phyloP scores from a whole-genome alignment of 2,113 vertebrate genomes.

The Crotalus helleri region DNA sequence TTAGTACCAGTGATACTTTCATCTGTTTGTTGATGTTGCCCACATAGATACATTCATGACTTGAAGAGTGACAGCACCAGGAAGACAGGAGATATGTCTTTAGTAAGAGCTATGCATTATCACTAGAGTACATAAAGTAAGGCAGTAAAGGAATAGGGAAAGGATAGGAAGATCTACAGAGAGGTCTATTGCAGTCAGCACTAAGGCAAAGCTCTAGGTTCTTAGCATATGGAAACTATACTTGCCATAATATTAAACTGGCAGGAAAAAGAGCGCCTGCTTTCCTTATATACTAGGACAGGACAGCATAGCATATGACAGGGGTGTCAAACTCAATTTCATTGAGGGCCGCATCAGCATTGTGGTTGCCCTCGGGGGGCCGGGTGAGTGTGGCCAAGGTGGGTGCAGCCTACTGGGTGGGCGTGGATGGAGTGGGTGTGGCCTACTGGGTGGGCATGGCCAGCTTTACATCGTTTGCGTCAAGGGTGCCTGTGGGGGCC shows the following conservation, averaged over 20 bases:
- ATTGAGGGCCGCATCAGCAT: too few relatives aligned
- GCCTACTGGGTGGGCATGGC: too few relatives aligned
- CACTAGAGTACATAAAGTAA: neutral
- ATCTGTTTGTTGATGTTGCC: neutral
- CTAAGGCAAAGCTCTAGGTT: neutral
- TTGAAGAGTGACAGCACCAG: neutral
- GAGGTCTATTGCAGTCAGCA: neutral
- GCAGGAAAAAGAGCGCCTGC: neutral
- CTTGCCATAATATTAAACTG: neutral
- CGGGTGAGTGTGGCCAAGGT: too few relatives aligned
- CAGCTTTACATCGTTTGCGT: too few relatives aligned
- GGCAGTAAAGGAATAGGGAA: neutral
- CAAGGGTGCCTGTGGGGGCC: too few relatives aligned
- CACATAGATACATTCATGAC: neutral
- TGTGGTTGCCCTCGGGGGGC: too few relatives aligned
- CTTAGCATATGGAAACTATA: neutral
- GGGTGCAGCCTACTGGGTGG: too few relatives aligned
- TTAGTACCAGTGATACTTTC: neutral
- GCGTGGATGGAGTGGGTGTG: too few relatives aligned
- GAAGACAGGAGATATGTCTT: neutral
- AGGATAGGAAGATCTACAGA: neutral
- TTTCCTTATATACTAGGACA: neutral
- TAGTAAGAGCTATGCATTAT: neutral
- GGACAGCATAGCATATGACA: neutral
- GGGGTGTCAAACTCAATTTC: too few relatives aligned